Conservation (phyloP, 1,140 invertebrate genomes). For the Penaeus indicus region DNA sequence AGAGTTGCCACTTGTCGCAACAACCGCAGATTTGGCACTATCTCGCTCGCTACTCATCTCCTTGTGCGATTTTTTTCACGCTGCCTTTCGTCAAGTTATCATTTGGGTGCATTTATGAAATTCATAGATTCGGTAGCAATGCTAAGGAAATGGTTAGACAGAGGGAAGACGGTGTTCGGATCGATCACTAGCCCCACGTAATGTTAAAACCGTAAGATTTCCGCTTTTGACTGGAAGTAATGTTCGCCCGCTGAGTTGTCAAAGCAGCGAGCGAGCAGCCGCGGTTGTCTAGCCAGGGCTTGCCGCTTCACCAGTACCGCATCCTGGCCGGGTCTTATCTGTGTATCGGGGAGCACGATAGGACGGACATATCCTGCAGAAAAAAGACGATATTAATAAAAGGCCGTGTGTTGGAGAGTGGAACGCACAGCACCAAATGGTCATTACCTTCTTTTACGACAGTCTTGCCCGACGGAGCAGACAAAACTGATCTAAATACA, state of each 20-base stretch:
- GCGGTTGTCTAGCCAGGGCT: conserved; percentile 24
- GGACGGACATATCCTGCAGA: neutral
- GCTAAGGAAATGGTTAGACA: conserved; percentile 3
- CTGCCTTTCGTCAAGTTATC: neutral
- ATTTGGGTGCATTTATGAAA: no score
- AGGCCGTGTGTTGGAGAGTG: conserved; percentile 25
- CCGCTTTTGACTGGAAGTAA: conserved; percentile 62
- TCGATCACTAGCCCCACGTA: conserved; percentile 64
- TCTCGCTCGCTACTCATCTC: conserved; percentile 20
- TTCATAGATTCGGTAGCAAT: no score
- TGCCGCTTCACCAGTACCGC: conserved; percentile 42
- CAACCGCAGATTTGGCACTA: conserved; percentile 42
- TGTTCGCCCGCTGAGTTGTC: conserved; percentile 58
- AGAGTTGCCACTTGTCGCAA: conserved; percentile 60
- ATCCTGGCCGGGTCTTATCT: neutral
- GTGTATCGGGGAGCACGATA: no score
- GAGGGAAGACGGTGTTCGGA: conserved; percentile 52
- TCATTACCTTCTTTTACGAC: conserved; percentile 65
- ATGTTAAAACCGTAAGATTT: conserved; percentile 65
- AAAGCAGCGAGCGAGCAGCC: conserved; percentile 32
- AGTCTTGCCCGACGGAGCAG: conserved; percentile 47
- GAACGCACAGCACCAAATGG: conserved; percentile 63
- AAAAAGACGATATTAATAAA: conserved; percentile 57
- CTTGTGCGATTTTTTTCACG: conserved; percentile 36
- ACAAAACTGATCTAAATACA: conserved; percentile 64